Evolutionary conservation across 2,113 vertebrate genomes (phyloP), one percentile per base, ranked within the genome.

Genomic region (Platichthys stellatus): DNA sequence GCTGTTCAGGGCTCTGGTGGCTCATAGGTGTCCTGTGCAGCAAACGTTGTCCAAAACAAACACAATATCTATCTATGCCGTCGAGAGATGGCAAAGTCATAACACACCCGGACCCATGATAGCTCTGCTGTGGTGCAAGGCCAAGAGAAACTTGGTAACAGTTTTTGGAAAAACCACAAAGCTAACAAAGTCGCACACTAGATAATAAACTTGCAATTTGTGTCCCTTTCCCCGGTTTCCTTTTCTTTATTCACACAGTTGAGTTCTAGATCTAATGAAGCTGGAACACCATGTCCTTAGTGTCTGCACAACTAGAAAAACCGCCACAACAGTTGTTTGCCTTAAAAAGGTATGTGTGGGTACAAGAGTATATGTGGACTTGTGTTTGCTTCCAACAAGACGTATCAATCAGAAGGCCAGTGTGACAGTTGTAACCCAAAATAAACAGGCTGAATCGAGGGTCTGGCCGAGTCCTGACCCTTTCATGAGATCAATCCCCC

Each of bases 391-490:
- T 87, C 84, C 92, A 90, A 92, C 92, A 89, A 74, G 87, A 87
- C 93, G 89, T 91, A 96, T 96, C 93, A 89, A 94, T 96, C 94
- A 95, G 92, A 91, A 90, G 88, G 90, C 91, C 84, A 83, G 85
- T 71, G 56, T 92, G 91, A 94, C 87, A 94, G 88, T 88, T 86
- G 82, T 93, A 92, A 95, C 91, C 93, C 92, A 93, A 94, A 96
- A 94, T 92, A 95, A 95, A 95, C 89, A 83, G 85, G 79, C 89
- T 91, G 90, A 94, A 95, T 93, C 87, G 81, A 86, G 77, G 88
- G 80, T 87, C 83, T 86, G 67, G 63, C 74, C 84, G 70, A 92
- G 90, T 68, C 72, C 67, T 51, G 87, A 85, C 76, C 78, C 78
- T 62, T 77, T 21, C 72, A 59, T 66, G 24, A 63, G 75, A 87